Base-by-base conservation (phyloP, 2,888 invertebrate genomes). In the Heliconius sara region DNA sequence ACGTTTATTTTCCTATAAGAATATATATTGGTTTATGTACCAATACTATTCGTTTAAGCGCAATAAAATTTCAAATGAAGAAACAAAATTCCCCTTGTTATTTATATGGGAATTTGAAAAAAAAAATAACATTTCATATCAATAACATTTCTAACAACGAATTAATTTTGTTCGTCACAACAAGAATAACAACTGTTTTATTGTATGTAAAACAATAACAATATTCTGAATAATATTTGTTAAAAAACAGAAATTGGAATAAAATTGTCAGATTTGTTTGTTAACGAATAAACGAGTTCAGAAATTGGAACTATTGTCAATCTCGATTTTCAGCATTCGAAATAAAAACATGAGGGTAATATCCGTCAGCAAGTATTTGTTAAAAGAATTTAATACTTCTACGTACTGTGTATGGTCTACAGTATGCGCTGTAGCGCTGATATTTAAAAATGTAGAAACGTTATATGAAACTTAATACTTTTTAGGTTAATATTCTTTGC, bases 311-410 rank as follows among this genome's bases (percentile, higher is more conserved):
- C 70, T 47, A 47, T 25, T 27, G 47, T 47, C 27, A 25, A 70
- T 16, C 25, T 47, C 70, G 43, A 70, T 70, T 25, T 25, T 39
- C 25, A 68, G 43, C 70, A 70, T 70, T 70, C 25, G 25, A 70
- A 27, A 71, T 27, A 63, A 71, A 77, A 77, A 57, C 39, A 65
- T 65, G 30, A 71, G 43, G 71, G 63, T 22, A 57, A 77, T 71
- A 77, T 27, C 13, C 63, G 77, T 43, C 71, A 43, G n/a, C 43
- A 71, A 71, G 63, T 77, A 63, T 63, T 71, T 39, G 63, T 71
- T 71, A 71, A 60, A 71, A 65, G 70, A 71, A 75, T 79, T 76
- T 71, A 76, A 65, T 75, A 79, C 76, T 52, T 52, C 2, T 76
- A 30, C 70, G 60, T 25, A 70, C 25, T 47, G 7, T 3, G 70